Percentiles rank a stretch among this genome's conserved stretches.
phyloP scores from a whole-genome alignment of 2,113 vertebrate genomes.

The Scortum barcoo region DNA sequence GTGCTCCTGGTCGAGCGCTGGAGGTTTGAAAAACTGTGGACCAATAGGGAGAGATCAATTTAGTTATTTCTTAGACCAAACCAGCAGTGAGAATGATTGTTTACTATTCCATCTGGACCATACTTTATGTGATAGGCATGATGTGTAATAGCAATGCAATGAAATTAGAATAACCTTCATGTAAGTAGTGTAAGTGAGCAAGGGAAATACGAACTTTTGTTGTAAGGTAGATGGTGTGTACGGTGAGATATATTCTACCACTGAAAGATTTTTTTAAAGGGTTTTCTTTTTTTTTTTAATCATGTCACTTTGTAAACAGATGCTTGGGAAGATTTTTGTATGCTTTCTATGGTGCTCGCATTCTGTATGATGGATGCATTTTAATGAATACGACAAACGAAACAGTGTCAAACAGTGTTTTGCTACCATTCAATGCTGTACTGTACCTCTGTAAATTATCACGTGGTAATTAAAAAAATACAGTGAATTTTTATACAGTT shows the following conservation, averaged over 20 bases:
- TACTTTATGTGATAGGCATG: constrained; percentile 54
- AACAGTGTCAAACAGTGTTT: constrained; percentile 66
- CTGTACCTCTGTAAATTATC: constrained; percentile 76
- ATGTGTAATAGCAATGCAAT: constrained; percentile 45
- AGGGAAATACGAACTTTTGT: constrained; percentile 45
- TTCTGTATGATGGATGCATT: constrained; percentile 76
- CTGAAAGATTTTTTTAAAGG: constrained; percentile 44
- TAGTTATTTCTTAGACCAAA: constrained; percentile 46
- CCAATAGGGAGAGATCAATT: constrained; percentile 31
- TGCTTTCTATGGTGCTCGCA: constrained; percentile 71
- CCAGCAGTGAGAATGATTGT: constrained; percentile 41
- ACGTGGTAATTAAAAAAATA: constrained; percentile 54
- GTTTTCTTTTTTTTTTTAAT: constrained; percentile 30
- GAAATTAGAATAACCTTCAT: constrained; percentile 40
- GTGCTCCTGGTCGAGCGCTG: constrained; percentile 65
- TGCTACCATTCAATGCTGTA: constrained; percentile 77
- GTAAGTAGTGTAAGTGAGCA: constrained; percentile 49
- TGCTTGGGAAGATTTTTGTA: constrained; percentile 58
- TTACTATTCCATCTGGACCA: constrained; percentile 46
- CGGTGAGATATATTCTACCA: constrained; percentile 47
- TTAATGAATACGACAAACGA: constrained; percentile 50
- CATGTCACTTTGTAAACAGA: constrained; percentile 38
- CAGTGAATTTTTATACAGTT: constrained; percentile 52
- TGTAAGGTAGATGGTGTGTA: constrained; percentile 39
- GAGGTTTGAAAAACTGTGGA: constrained; percentile 43